Percentiles rank a stretch among this genome's conserved stretches.
Conservation (phyloP, 2,797 vertebrate species). For the Limosa lapponica region DNA sequence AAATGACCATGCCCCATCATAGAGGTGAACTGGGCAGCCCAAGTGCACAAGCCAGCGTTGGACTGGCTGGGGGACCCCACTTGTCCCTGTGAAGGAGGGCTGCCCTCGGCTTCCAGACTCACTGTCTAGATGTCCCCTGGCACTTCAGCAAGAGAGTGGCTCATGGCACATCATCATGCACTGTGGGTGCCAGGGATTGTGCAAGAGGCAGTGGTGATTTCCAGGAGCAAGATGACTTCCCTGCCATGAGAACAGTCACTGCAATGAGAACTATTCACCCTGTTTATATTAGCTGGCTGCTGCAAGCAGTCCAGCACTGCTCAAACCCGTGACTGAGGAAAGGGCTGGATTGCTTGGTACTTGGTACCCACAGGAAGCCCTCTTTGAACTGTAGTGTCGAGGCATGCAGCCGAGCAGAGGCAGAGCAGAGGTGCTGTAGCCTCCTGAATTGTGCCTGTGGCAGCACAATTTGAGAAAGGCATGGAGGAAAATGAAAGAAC, state of each 20-base stretch:
- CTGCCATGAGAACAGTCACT: background rate
- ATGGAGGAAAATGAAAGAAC: background rate
- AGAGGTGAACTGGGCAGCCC: background rate
- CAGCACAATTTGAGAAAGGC: background rate
- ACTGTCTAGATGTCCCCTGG: background rate
- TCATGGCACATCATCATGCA: rapidly evolving
- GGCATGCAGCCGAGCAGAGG: rapidly evolving
- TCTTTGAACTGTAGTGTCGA: rapidly evolving
- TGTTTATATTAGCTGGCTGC: background rate
- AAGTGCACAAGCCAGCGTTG: rapidly evolving
- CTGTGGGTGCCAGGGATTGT: background rate
- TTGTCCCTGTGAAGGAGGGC: rapidly evolving
- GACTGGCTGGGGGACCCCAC: rapidly evolving
- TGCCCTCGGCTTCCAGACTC: background rate
- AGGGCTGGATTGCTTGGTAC: background rate
- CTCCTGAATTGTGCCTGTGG: background rate
- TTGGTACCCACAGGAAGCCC: background rate
- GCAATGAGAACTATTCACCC: background rate
- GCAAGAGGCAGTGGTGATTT: background rate
- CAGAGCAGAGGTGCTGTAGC: background rate
- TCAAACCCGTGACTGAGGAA: background rate
- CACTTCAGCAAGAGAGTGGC: background rate
- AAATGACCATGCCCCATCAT: rapidly evolving
- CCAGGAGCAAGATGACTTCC: background rate
- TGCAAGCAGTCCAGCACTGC: background rate